Conservation (phyloP, 2,888 invertebrate genomes). For the Coleophora deauratella region DNA sequence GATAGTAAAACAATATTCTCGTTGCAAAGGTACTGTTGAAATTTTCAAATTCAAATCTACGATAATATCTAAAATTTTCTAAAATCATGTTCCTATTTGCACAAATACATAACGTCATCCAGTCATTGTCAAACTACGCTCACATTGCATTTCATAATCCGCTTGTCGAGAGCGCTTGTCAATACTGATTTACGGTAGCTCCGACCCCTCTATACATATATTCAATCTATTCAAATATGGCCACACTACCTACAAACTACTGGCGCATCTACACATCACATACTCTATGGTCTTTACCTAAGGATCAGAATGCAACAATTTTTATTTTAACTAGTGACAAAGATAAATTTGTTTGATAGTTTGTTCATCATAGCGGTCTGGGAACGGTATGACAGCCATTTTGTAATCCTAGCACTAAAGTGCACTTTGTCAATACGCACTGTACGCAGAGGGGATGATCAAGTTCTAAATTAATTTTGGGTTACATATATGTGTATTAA, state of each 20-base stretch:
- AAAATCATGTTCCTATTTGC: no score
- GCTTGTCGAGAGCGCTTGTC: constrained; percentile 59
- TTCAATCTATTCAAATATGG: constrained; percentile 49
- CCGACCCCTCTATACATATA: constrained; percentile 31
- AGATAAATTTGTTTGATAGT: constrained; percentile 31
- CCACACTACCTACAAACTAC: constrained; percentile 1
- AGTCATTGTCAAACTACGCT: constrained; percentile 25
- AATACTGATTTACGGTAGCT: constrained; percentile 42
- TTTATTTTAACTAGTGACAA: no score
- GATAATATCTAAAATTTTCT: no score
- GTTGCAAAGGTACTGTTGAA: no score
- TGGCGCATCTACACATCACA: no score
- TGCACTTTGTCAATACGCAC: constrained; percentile 53
- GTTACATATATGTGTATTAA: no score
- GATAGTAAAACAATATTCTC: no score
- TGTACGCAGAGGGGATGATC: constrained; percentile 38
- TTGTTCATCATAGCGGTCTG: constrained; percentile 29
- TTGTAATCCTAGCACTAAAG: constrained; percentile 53
- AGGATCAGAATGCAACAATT: no score
- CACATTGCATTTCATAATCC: constrained; percentile 46
- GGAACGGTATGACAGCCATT: constrained; percentile 43
- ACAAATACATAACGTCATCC: constrained; percentile 33
- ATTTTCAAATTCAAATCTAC: no score
- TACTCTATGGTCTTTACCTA: no score
- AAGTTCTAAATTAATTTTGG: no score